Conservation (phyloP, 2,797 vertebrate genomes). For the Microctenopoma lineatum region DNA sequence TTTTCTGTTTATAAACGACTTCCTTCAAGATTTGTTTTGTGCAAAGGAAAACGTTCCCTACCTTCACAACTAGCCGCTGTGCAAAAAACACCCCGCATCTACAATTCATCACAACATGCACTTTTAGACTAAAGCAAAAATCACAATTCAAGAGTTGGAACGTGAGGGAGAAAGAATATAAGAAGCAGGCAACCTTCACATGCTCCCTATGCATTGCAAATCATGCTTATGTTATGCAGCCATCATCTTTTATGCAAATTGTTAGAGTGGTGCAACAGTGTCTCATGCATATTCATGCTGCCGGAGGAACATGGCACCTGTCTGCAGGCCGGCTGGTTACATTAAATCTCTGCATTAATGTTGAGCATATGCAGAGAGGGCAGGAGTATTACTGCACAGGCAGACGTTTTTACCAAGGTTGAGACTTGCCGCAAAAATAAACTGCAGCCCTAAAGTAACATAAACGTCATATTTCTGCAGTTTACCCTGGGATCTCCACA, state of each 20-base stretch:
- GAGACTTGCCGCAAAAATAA: constrained; percentile 32
- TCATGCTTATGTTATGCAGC: constrained; percentile 60
- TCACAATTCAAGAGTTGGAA: constrained; percentile 10
- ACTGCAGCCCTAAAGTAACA: constrained; percentile 1
- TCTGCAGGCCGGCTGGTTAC: constrained; percentile 53
- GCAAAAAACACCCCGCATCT: constrained; percentile 11
- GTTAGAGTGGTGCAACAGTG: constrained; percentile 63
- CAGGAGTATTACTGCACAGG: constrained; percentile 57
- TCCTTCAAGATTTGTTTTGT: constrained; percentile 42
- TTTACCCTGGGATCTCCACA: background rate
- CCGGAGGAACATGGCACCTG: constrained; percentile 66
- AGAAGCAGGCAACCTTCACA: constrained; percentile 56
- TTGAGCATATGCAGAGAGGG: constrained; percentile 58
- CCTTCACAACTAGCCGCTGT: constrained; percentile 8
- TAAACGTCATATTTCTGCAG: background rate
- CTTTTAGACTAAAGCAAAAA: constrained; percentile 27
- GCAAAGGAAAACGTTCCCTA: constrained; percentile 8
- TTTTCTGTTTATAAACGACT: constrained; percentile 65
- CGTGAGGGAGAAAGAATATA: background rate
- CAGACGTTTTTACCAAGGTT: constrained; percentile 42
- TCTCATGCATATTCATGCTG: constrained; percentile 74
- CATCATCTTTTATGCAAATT: constrained; percentile 80
- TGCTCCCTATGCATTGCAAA: constrained; percentile 74
- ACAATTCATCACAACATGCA: constrained; percentile 27
- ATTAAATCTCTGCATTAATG: constrained; percentile 66